phyloP scores from a whole-genome alignment of 2,888 invertebrate species.

The Rhingia campestris region DNA sequence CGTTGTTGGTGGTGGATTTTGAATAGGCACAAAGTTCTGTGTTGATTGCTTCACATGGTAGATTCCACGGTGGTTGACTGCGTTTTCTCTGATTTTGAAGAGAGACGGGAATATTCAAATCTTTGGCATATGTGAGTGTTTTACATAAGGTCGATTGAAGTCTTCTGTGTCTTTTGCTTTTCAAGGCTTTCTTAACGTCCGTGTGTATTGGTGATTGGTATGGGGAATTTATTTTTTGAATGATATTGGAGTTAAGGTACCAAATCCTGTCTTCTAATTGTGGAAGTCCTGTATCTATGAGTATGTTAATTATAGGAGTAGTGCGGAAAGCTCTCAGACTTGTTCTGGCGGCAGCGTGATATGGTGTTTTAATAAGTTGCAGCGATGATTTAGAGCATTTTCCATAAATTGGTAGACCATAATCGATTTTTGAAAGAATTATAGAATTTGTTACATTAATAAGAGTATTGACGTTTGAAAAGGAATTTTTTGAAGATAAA shows the following conservation, averaged over 20 bases:
- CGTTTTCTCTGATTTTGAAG: too few species aligned
- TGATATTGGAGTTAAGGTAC: background rate
- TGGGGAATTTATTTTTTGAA: constrained; percentile 1
- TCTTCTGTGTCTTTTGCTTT: background rate
- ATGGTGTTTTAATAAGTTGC: background rate
- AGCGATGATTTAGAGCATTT: background rate
- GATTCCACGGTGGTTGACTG: too few species aligned
- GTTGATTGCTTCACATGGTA: too few species aligned
- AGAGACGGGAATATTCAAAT: too few species aligned
- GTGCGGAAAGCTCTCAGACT: background rate
- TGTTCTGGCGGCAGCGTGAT: background rate
- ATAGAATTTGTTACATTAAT: background rate
- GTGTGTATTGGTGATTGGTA: background rate
- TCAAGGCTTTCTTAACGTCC: too few species aligned
- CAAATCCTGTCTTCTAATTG: background rate
- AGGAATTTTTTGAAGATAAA: background rate
- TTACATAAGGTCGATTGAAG: too few species aligned
- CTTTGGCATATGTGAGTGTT: too few species aligned
- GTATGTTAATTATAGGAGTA: background rate
- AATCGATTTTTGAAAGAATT: background rate
- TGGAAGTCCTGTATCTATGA: background rate
- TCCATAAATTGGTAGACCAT: background rate
- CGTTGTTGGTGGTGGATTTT: too few species aligned
- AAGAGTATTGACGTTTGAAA: background rate
- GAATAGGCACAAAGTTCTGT: too few species aligned